Evolutionary conservation across 35 echinoderm and acorn worm species (phyloP), one percentile per base, ranked within the genome.

Genomic region (Strongylocentrotus purpuratus): DNA sequence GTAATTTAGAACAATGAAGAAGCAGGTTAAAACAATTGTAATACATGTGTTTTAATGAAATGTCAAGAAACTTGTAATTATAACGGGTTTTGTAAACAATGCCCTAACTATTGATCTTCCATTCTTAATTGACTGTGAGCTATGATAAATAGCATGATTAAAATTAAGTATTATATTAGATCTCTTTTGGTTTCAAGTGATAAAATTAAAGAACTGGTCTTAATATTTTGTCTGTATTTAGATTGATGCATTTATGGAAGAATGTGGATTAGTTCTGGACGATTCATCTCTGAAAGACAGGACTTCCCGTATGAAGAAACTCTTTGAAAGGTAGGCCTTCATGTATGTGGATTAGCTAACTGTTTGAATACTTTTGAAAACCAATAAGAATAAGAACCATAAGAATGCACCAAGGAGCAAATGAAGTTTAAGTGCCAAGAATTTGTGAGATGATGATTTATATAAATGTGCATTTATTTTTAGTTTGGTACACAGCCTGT

Each of bases 181-280:
- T 20, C 31, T 17, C 4, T 85, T 85, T 31, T 85, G 70, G 17
- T 85, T 85, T 20, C 70, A 85, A 85, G 70, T 85, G 31, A 20
- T 85, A 20, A 85, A 20, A 31, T 17, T 31, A 17, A 2, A 31
- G 52, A 59, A 59, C 17, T 59, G 0, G 11, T 59, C 17, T 59
- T 59, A 55, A 9, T 5, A 0, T 85, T 87, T 9, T 87, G 33
- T 35, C n/a, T 87, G 8, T 31, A 87, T 35, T 87, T 31, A 89
- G 87, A 89, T 89, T 89, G 87, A 89, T 89, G 87, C 87, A 1
- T 89, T 33, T 31, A 89, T 89, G 87, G 87, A 89, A 89, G 87
- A 89, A 89, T 89, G 87, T 89, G 87, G 32, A 46, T 46, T 89
- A 33, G 87, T 89, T 89, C 25, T 89, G 87, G 87, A 89, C 9